A percentile compares a stretch with the other conserved stretches of the same genome.
Evolutionary conservation across 1,140 invertebrate species (phyloP).

Genomic region (Mamestra configurata): DNA sequence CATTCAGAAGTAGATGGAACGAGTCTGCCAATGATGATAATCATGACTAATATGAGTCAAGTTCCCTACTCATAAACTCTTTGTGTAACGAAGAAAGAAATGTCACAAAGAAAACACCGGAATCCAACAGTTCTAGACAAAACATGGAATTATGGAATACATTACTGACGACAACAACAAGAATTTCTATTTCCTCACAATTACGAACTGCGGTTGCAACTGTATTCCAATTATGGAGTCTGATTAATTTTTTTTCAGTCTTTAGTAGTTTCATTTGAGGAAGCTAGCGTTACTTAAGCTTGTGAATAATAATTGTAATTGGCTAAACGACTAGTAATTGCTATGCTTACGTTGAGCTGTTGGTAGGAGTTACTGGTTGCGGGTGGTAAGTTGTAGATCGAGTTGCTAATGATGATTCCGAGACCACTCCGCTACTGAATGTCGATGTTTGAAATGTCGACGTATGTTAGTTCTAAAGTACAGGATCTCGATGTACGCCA

Average conservation of each 20-base stretch:
- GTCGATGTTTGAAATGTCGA: no score
- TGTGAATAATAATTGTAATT: slow-evolving; percentile 42
- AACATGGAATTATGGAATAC: background rate
- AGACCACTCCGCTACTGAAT: no score
- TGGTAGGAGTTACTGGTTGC: slow-evolving; percentile 3
- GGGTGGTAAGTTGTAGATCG: background rate
- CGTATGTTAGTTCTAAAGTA: no score
- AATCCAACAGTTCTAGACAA: background rate
- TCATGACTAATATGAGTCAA: no score
- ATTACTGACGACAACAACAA: background rate
- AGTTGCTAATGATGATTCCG: background rate
- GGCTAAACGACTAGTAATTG: slow-evolving; percentile 30
- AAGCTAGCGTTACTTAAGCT: slow-evolving; percentile 34
- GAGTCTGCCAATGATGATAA: no score
- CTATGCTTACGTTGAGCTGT: slow-evolving; percentile 25
- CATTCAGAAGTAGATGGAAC: no score
- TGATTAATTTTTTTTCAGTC: slow-evolving; percentile 14
- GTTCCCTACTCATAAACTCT: no score
- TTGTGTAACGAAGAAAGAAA: no score
- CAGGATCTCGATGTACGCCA: no score
- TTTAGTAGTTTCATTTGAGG: slow-evolving; percentile 20
- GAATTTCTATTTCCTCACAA: slow-evolving; percentile 35
- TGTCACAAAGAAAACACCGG: background rate
- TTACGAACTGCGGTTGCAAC: slow-evolving; percentile 6
- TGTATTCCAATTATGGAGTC: slow-evolving; percentile 8